Evolutionary conservation across 2,113 vertebrate species (phyloP).

Genomic region (Lamprotornis superbus): DNA sequence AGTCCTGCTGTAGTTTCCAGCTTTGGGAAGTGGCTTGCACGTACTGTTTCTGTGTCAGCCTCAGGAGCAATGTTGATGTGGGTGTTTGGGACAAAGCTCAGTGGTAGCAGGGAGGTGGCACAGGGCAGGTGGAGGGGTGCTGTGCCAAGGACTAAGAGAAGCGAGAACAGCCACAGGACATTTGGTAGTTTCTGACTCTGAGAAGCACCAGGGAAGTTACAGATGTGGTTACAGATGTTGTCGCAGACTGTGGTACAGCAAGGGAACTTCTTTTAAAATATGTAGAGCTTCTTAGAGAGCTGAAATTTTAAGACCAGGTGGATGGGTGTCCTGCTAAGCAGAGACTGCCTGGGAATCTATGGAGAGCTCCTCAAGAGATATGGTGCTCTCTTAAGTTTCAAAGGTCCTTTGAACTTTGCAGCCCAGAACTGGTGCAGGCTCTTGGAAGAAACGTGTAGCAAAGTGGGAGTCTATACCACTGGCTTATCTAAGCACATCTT

Average conservation of each 20-base stretch:
- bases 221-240: neutral
- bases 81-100: neutral
- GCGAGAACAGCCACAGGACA: fast-evolving
- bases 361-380: neutral
- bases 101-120: neutral
- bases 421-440: neutral
- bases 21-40: neutral
- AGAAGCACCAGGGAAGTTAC: neutral
- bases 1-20: neutral
- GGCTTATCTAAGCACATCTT: neutral
- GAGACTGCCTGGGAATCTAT: neutral
- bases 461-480: neutral
- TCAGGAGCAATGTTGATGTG: fast-evolving
- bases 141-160: neutral
- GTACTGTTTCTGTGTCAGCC: neutral
- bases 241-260: neutral
- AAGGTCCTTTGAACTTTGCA: neutral
- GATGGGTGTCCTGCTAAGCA: neutral
- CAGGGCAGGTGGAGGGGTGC: fast-evolving
- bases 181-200: neutral
- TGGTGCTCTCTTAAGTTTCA: neutral
- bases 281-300: fast-evolving
- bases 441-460: neutral
- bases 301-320: neutral
- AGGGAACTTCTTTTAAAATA: neutral